These are phyloP conservation scores for Aleiodes alternator DNA, from an alignment of 2,888 invertebrate genomes.

Conservation along the genomic window DNA sequence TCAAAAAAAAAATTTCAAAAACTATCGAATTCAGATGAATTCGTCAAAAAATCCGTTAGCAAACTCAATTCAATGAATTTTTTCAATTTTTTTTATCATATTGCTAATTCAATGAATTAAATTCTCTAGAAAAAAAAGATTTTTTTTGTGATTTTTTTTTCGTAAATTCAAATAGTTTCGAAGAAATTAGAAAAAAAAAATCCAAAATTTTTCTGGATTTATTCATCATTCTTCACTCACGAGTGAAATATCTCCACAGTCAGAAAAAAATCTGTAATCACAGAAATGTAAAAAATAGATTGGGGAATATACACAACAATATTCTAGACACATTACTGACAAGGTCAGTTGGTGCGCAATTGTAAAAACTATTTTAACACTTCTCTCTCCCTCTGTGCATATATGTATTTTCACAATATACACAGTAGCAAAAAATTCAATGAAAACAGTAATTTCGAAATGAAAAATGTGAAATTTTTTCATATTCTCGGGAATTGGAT, in stretches of 20 bases:
- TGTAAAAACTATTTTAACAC: constrained; percentile 32
- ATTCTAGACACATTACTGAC: constrained; percentile 17
- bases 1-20: neutral
- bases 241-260: too few species aligned
- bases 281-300: neutral
- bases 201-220: too few species aligned
- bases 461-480: too few species aligned
- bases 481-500: too few species aligned
- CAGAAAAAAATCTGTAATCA: too few species aligned
- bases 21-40: neutral
- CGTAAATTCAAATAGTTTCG: neutral
- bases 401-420: neutral
- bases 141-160: too few species aligned
- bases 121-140: neutral
- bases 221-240: too few species aligned
- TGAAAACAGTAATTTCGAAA: neutral
- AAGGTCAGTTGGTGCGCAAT: constrained; percentile 26
- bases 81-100: too few species aligned
- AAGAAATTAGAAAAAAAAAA: neutral
- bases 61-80: too few species aligned
- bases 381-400: neutral
- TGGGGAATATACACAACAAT: constrained; percentile 5
- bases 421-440: constrained; percentile 5
- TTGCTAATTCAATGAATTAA: neutral
- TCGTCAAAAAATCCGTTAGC: neutral